A percentile compares a stretch with the other conserved stretches of the same genome.
Conservation (phyloP, 2,113 vertebrate genomes). For the Megaceryle torquata region DNA sequence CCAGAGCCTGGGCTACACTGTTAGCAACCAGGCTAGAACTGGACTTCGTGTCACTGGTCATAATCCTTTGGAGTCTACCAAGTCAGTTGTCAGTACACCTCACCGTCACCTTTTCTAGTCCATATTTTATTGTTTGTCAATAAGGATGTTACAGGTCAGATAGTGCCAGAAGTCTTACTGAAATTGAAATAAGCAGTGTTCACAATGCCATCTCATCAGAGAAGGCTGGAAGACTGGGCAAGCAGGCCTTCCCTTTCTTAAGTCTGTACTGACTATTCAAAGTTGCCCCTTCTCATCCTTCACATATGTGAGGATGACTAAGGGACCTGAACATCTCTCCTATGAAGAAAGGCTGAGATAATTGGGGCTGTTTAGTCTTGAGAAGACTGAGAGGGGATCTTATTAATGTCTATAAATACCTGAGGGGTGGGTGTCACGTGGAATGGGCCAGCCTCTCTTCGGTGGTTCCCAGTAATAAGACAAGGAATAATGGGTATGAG, state of each 20-base stretch:
- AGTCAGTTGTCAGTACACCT: background rate
- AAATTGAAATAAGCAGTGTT: background rate
- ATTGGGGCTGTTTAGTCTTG: too few species aligned
- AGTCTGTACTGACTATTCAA: background rate
- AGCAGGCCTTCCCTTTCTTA: background rate
- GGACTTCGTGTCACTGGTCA: background rate
- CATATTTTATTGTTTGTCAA: background rate
- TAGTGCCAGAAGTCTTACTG: background rate
- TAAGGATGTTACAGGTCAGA: background rate
- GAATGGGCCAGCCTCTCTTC: too few species aligned
- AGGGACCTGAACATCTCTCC: too few species aligned
- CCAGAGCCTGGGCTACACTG: too few species aligned
- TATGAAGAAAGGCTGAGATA: too few species aligned
- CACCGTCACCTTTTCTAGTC: background rate
- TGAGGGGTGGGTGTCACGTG: too few species aligned
- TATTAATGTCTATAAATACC: too few species aligned
- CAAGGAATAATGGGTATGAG: too few species aligned
- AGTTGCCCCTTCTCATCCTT: background rate
- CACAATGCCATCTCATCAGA: background rate
- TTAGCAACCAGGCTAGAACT: too few species aligned
- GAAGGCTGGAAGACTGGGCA: background rate
- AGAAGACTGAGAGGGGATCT: too few species aligned
- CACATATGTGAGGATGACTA: too few species aligned
- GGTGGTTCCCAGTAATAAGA: too few species aligned
- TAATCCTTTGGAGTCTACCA: background rate